Base-by-base conservation (phyloP, 2,797 vertebrate species). In the Urosaurus nigricauda region DNA sequence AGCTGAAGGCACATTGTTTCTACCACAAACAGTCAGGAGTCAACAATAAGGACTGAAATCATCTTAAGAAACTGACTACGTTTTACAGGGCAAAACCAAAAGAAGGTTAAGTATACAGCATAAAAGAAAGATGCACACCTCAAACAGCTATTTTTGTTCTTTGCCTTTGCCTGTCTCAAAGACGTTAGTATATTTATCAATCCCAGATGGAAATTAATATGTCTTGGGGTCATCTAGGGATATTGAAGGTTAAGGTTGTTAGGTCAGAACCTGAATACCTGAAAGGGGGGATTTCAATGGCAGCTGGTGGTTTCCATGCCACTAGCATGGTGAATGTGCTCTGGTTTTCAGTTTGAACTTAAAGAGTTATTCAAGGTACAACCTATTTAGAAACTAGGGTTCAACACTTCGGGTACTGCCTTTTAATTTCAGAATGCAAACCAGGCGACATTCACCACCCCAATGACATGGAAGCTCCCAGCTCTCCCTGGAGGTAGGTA, bases 1-100 rank as follows among this genome's bases (percentile, higher is more conserved):
- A 43, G 89, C 90, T 92, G 88, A 95, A 90, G 35, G 43, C 86
- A 92, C 80, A 92, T 91, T 79, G 79, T 88, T 92, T 92, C 88
- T 71, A 73, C 86, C 82, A 87, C 88, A 85, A 47, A n/a, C 0
- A 12, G 68, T 71, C 83, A 2, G 77, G 81, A 90, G 89, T 90
- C 81, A 87, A 26, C 78, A 88, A 68, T 89, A 87, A 32, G 37
- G 79, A 89, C 53, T 14, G 85, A 53, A 91, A 84, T 85, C 21
- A 75, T 88, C 83, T 86, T 68, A 71, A 1, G 16, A 90, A 70
- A 81, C 87, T 94, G 91, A 83, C 5, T 87, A 81, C 88, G 92
- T 88, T 75, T 77, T 1, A 80, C 16, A 8, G 92, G 88, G 26
- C 19, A 81, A 91, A 47, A 84, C 70, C 80, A 86, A 81, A 70